These are phyloP conservation scores for Conistra vaccinii DNA, from an alignment of 2,888 invertebrate genomes.

Conservation along the genomic window DNA sequence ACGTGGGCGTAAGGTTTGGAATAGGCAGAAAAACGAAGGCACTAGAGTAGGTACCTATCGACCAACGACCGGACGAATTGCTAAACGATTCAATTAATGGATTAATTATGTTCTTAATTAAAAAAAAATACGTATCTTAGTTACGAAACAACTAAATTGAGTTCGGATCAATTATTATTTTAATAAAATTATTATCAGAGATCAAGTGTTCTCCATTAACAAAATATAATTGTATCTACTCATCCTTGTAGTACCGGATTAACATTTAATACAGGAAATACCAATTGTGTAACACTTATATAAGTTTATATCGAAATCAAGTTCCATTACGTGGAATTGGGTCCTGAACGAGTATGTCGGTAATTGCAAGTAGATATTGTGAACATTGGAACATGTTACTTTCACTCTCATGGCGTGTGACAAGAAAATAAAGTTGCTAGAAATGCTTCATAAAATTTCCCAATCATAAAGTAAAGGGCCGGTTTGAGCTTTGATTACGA, in stretches of 20 bases:
- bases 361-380: conserved; percentile 70
- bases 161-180: conserved; percentile 13
- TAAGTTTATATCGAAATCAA: conserved; percentile 65
- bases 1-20: conserved; percentile 29
- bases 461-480: conserved; percentile 48
- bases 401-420: conserved; percentile 76
- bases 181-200: conserved; percentile 13
- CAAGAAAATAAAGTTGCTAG: conserved; percentile 68
- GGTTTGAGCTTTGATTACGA: conserved; percentile 4
- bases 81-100: conserved; percentile 12
- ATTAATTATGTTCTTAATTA: conserved; percentile 20
- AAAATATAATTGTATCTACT: conserved; percentile 38
- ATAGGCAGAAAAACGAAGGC: conserved; percentile 17
- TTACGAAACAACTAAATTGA: conserved; percentile 17
- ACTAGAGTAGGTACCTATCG: neutral
- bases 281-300: conserved; percentile 60
- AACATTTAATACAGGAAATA: conserved; percentile 60
- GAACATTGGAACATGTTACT: conserved; percentile 76
- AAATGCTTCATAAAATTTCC: conserved; percentile 45
- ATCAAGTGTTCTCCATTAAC: conserved; percentile 16
- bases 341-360: conserved; percentile 70
- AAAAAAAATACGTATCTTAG: neutral
- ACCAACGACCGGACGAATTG: neutral
- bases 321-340: conserved; percentile 69
- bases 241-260: conserved; percentile 50